Evolutionary conservation across 2,888 invertebrate species (phyloP).

Genomic region (Pristionchus maxplancki): DNA sequence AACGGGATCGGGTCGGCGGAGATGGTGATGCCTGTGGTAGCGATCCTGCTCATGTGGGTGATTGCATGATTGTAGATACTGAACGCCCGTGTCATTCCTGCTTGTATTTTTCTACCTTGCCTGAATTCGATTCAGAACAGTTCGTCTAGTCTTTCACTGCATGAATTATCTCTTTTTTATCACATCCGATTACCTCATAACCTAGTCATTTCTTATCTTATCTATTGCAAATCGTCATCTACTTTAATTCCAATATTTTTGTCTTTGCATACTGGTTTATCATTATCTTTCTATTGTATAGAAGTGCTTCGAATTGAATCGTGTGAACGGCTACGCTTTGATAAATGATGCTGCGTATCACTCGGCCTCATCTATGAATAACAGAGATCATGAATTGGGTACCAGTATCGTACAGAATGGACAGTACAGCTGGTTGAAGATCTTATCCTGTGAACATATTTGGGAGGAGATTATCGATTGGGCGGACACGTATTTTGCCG

Average conservation of each 20-base stretch:
- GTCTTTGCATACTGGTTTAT: neutral
- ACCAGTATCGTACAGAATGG: too few relatives aligned
- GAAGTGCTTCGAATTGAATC: constrained; percentile 9
- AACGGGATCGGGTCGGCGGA: neutral
- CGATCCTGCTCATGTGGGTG: neutral
- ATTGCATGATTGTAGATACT: constrained; percentile 23
- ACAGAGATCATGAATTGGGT: too few relatives aligned
- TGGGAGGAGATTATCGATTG: constrained; percentile 11
- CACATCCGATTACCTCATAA: constrained; percentile 2
- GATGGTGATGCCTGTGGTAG: neutral
- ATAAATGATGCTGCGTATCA: neutral
- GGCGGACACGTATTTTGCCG: neutral
- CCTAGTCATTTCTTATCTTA: constrained; percentile 33
- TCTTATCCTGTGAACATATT: too few relatives aligned
- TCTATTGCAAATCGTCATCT: neutral
- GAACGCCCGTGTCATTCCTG: neutral
- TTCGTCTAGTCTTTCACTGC: constrained; percentile 27
- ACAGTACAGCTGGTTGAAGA: too few relatives aligned
- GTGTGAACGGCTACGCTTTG: neutral
- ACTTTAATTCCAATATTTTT: neutral
- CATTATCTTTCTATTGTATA: constrained; percentile 17
- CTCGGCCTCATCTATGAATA: neutral
- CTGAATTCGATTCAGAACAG: neutral
- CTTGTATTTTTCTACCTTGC: constrained; percentile 10
- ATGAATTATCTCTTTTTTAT: neutral